Conservation (phyloP, 2,888 invertebrate species). For the Byasa hedistus region DNA sequence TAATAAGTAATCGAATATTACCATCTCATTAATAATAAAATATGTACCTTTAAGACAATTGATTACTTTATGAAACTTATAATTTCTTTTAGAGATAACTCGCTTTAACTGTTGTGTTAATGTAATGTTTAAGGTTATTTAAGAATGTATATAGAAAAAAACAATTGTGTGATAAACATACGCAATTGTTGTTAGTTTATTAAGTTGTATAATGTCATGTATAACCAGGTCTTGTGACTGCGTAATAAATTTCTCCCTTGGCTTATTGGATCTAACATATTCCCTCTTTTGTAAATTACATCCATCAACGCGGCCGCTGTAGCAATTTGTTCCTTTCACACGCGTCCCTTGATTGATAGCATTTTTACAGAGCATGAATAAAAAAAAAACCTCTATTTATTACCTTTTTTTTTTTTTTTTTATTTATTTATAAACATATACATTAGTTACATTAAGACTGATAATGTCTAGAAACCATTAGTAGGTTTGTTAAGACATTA, state of each 20-base stretch:
- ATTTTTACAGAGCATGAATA: constrained; percentile 7
- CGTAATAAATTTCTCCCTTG: constrained; percentile 29
- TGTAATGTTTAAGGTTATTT: neutral
- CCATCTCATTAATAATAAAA: too few species aligned
- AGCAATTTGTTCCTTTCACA: constrained; percentile 30
- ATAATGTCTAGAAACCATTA: too few species aligned
- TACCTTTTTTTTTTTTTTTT: too few species aligned
- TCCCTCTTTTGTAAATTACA: constrained; percentile 27
- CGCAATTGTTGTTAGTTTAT: neutral
- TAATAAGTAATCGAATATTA: neutral
- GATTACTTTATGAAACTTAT: too few species aligned
- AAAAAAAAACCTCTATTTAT: neutral
- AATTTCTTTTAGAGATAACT: neutral
- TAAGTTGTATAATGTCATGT: neutral
- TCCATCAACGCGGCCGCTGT: constrained; percentile 29
- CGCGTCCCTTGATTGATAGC: constrained; percentile 26
- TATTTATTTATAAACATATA: too few species aligned
- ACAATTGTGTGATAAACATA: neutral
- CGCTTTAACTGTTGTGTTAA: too few species aligned
- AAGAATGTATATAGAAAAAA: neutral
- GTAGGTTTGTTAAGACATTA: too few species aligned
- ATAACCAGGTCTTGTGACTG: constrained; percentile 9
- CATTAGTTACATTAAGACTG: too few species aligned
- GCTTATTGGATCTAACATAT: constrained; percentile 31
- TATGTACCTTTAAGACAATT: too few species aligned